These are phyloP conservation scores for Camponotus fellah DNA, from an alignment of 2,888 invertebrate genomes.

Conservation along the genomic window DNA sequence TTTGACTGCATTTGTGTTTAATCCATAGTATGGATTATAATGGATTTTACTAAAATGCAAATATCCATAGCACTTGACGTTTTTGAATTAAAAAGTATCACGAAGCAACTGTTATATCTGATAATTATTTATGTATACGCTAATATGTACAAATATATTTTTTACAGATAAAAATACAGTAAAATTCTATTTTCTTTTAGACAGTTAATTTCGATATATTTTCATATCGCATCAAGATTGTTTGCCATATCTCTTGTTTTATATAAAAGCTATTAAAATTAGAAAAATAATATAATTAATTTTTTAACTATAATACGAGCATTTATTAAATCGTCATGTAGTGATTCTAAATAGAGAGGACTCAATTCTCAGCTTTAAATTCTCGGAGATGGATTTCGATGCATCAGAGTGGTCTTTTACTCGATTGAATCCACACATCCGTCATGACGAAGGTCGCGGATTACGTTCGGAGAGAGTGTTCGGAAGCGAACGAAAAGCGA, in stretches of 20 bases:
- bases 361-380: constrained; percentile 40
- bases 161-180: neutral
- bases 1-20: constrained; percentile 24
- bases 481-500: constrained; percentile 59
- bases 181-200: neutral
- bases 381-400: constrained; percentile 38
- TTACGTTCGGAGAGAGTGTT: constrained; percentile 61
- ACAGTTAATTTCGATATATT: neutral
- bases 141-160: neutral
- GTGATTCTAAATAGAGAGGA: neutral
- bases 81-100: neutral
- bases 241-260: neutral
- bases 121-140: neutral
- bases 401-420: constrained; percentile 21
- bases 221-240: neutral
- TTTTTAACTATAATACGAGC: neutral
- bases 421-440: constrained; percentile 60
- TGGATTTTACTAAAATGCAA: neutral
- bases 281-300: constrained; percentile 1
- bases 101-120: neutral
- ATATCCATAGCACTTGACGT: neutral
- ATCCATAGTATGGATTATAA: neutral
- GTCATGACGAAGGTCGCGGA: constrained; percentile 72
- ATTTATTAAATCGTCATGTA: neutral
- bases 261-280: neutral